phyloP scores from a whole-genome alignment of 2,888 invertebrate genomes.

The Drosophila colorata region DNA sequence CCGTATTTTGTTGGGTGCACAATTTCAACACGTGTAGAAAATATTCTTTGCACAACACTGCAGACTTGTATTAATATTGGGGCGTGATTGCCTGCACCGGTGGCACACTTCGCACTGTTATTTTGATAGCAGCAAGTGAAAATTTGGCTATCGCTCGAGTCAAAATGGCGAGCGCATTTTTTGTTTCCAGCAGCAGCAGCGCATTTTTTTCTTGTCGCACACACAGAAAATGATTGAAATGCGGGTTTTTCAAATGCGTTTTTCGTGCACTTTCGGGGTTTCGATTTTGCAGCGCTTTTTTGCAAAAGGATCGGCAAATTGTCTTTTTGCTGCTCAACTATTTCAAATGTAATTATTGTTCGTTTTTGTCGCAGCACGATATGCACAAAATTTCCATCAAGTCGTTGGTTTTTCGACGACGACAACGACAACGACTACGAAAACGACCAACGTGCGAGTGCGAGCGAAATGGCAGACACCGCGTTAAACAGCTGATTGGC shows the following conservation, averaged over 20 bases:
- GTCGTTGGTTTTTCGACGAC: conserved; percentile 74
- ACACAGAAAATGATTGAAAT: conserved; percentile 64
- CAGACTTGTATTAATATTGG: conserved; percentile 16
- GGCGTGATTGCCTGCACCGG: conserved; percentile 19
- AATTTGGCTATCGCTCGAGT: conserved; percentile 72
- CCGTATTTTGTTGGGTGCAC: conserved; percentile 52
- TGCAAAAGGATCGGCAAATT: conserved; percentile 77
- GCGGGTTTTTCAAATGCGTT: conserved; percentile 72
- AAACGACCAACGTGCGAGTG: conserved; percentile 70
- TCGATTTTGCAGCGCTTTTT: conserved; percentile 72
- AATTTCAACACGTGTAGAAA: conserved; percentile 65
- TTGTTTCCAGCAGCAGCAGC: conserved; percentile 77
- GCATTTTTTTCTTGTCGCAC: conserved; percentile 76
- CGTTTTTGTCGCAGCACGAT: conserved; percentile 58
- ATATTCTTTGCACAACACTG: conserved; percentile 35
- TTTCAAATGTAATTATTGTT: conserved; percentile 39
- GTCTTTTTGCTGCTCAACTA: conserved; percentile 56
- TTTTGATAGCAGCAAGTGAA: conserved; percentile 53
- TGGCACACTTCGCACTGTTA: conserved; percentile 27
- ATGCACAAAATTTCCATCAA: conserved; percentile 70
- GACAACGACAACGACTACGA: conserved; percentile 68
- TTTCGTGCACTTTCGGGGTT: conserved; percentile 66
- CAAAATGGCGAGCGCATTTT: conserved; percentile 84
- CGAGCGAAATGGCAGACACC: conserved; percentile 75
- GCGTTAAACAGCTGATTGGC: conserved; percentile 69